Evolutionary conservation across 1,140 invertebrate species (phyloP).

Genomic region (Popillia japonica): DNA sequence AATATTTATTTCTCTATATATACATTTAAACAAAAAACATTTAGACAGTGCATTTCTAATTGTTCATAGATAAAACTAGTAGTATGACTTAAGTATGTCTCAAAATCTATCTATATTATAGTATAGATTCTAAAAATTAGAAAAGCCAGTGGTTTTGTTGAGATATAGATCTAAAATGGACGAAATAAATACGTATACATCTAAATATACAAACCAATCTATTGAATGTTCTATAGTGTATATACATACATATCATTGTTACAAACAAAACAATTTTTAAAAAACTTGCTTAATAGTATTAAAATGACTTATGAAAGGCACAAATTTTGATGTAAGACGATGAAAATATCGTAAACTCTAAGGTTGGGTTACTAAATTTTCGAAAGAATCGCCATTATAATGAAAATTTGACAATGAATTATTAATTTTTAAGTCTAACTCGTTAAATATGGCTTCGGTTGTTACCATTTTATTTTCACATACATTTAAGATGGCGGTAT

Average conservation of each 20-base stretch:
- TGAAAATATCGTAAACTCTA: constrained; percentile 38
- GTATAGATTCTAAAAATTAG: too few species aligned
- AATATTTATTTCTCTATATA: too few species aligned
- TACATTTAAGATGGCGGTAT: constrained; percentile 50
- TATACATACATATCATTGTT: not conserved
- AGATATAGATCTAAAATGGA: too few species aligned
- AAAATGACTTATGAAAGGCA: not conserved
- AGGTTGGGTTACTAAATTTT: constrained; percentile 44
- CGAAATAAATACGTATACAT: too few species aligned
- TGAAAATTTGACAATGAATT: constrained; percentile 46
- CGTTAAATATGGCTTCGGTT: constrained; percentile 49
- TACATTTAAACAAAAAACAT: too few species aligned
- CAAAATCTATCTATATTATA: too few species aligned
- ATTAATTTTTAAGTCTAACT: constrained; percentile 54
- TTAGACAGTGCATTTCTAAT: too few species aligned
- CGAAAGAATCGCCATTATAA: constrained; percentile 47
- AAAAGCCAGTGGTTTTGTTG: too few species aligned
- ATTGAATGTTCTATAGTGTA: too few species aligned
- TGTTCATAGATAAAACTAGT: too few species aligned
- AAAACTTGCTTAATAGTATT: not conserved
- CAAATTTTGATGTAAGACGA: constrained; percentile 2
- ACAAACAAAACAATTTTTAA: not conserved
- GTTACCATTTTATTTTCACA: constrained; percentile 52
- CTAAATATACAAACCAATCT: too few species aligned
- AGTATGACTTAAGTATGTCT: too few species aligned